These are phyloP conservation scores for Chaenogobius annularis DNA, from an alignment of 2,113 vertebrate species.

Conservation along the genomic window DNA sequence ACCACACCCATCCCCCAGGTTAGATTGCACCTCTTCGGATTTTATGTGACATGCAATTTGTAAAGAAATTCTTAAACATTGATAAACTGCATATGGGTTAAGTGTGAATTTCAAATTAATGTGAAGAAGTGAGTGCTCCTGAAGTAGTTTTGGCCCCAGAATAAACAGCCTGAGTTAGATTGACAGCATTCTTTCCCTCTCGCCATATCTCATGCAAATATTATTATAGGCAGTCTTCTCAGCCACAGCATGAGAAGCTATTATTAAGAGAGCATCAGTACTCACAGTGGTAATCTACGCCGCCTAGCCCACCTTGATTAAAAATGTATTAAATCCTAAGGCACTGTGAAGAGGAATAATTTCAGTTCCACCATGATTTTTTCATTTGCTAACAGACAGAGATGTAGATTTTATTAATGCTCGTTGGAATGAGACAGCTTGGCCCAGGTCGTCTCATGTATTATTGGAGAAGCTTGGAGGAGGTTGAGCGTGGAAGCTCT, in stretches of 20 bases:
- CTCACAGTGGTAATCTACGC: constrained; percentile 70
- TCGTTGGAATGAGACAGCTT: constrained; percentile 64
- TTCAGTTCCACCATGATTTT: constrained; percentile 73
- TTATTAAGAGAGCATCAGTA: constrained; percentile 71
- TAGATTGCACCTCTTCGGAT: constrained; percentile 51
- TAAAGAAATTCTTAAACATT: constrained; percentile 42
- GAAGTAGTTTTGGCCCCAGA: constrained; percentile 28
- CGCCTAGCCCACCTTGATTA: constrained; percentile 74
- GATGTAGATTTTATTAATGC: constrained; percentile 75
- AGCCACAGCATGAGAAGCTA: constrained; percentile 60
- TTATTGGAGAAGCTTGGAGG: constrained; percentile 67
- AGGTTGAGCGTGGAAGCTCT: constrained; percentile 60
- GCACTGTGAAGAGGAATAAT: constrained; percentile 76
- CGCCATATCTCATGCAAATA: constrained; percentile 71
- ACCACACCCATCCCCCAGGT: constrained; percentile 60
- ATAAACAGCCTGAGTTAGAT: constrained; percentile 53
- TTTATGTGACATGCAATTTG: constrained; percentile 44
- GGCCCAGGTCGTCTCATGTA: constrained; percentile 64
- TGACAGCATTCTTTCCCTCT: constrained; percentile 54
- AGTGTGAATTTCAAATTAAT: constrained; percentile 29
- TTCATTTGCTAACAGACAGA: constrained; percentile 74
- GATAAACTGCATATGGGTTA: constrained; percentile 4
- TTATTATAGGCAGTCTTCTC: constrained; percentile 52
- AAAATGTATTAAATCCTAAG: constrained; percentile 76
- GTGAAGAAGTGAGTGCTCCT: constrained; percentile 48